Base-by-base conservation (phyloP, 2,113 vertebrate genomes). In the Myiozetetes cayanensis region DNA sequence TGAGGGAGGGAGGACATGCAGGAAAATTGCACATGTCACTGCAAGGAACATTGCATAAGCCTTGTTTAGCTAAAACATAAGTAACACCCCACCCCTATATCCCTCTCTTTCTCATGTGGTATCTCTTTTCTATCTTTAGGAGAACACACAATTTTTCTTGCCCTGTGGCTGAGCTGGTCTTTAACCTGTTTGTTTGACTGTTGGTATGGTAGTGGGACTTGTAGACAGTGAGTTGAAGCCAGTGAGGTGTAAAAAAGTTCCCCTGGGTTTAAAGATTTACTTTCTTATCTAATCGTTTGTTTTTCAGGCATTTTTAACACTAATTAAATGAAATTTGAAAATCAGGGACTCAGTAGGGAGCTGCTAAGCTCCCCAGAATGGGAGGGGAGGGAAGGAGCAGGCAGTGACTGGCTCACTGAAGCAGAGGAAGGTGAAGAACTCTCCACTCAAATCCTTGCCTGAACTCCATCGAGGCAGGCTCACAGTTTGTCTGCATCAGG, bases 401-500 rank as follows among this genome's bases (percentile, higher is more conserved):
- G 46, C 15, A 41, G 33, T 28, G 58, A 19, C 39, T 0, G 0
- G 6, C 31, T 44, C 37, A 52, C 16, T 30, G 58, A 17, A 86
- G 30, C 33, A 47, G 2, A 3, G 14, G 61, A 53, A 43, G 25
- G 35, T 8, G 43, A 15, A n/a, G 52, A 91, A 19, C 3, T n/a
- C 56, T 33, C 10, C 2, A 1, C 50, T 63, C 28, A 50, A 25
- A 53, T 41, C 81, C n/a, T 53, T 5, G 1, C 24, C 24, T 28
- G 37, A 44, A 2, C 5, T 49, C n/a, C 35, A 19, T 8, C 4
- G 8, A 13, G 39, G 14, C 12, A 47, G 14, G 3, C 6, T 56
- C 23, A 18, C 8, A 6, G 12, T 37, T 75, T 55, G 1, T 6
- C 55, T 22, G 24, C 33, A 3, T 2, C 0, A 0, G 47, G 24